Conservation (phyloP, 1,140 invertebrate species). For the Drusus annulatus region DNA sequence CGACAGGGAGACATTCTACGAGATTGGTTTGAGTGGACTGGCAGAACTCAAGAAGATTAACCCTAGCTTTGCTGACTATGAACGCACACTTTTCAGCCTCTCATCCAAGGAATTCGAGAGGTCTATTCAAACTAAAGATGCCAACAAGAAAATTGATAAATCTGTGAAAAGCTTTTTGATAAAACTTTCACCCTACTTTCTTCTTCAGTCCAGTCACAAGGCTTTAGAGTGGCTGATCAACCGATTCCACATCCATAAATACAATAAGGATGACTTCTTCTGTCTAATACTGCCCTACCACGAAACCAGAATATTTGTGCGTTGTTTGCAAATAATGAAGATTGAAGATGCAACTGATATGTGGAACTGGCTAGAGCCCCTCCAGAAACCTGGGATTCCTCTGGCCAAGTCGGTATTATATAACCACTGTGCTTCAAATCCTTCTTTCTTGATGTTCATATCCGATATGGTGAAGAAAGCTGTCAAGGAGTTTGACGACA, state of each 20-base stretch:
- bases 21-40: constrained; percentile 88
- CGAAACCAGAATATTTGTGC: constrained; percentile 90
- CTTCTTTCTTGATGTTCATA: constrained; percentile 82
- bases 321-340: constrained; percentile 84
- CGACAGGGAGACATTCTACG: constrained; percentile 86
- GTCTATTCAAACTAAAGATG: constrained; percentile 80
- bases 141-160: constrained; percentile 84
- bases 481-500: constrained; percentile 75
- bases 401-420: constrained; percentile 81
- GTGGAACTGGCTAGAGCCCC: constrained; percentile 84
- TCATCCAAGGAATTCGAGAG: constrained; percentile 84
- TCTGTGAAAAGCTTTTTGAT: constrained; percentile 87
- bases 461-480: constrained; percentile 78
- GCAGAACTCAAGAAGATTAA: constrained; percentile 85
- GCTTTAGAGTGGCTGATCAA: constrained; percentile 94
- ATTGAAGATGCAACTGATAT: constrained; percentile 74
- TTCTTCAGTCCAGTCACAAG: constrained; percentile 88
- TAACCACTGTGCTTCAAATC: constrained; percentile 80
- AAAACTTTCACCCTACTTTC: constrained; percentile 88
- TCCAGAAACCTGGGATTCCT: constrained; percentile 83
- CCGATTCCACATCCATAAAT: constrained; percentile 90
- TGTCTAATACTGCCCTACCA: constrained; percentile 91
- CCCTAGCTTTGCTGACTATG: constrained; percentile 80
- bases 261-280: constrained; percentile 87
- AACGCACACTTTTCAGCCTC: constrained; percentile 83